Base-by-base conservation (phyloP, 2,888 invertebrate genomes). In the Ophonus ardosiacus region DNA sequence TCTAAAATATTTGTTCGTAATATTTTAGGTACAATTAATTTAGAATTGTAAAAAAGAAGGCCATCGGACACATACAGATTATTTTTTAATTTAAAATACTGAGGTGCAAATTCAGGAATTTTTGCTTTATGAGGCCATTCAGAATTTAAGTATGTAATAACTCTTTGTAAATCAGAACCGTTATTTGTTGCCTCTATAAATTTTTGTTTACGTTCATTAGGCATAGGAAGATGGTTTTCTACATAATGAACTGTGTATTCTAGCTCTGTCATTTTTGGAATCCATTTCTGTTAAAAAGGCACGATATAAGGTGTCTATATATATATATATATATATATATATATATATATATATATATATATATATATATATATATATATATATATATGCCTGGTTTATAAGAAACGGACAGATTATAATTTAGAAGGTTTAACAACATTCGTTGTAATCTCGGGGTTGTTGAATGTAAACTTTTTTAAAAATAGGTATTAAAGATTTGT, bases 221-320 rank as follows among this genome's bases (percentile, higher is more conserved):
- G 7, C 71, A 71, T 71, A 5, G 71, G 10, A 7, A 71, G 24
- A 71, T 71, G 21, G n/a, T 71, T 74, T 3, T 6, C 71, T 31
- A 71, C 8, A 15, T 24, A 71, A 71, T 71, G 38, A 8, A 71
- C 15, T n/a, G 71, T 38, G 10, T 31, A 10, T 7, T 71, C 31
- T 71, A 71, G 38, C 13, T 71, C 71, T 38, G 10, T 38, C 71
- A 71, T 71, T n/a, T 38, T 71, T 71, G 6, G 24, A 71, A 71
- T 38, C 17, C 15, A 38, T 31, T 2, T 24, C 7, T 10, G 38
- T 21, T 38, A 71, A 31, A 24, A 24, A n/a, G n/a, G n/a, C n/a
- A n/a, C n/a, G n/a, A n/a, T n/a, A n/a, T n/a, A n/a, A n/a, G n/a
- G n/a, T 71, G 31, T 71, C 38, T 8, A 38, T 38, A n/a, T n/a